Evolutionary conservation across 2,888 invertebrate species (phyloP).

Genomic region (Agriopis aurantiaria): DNA sequence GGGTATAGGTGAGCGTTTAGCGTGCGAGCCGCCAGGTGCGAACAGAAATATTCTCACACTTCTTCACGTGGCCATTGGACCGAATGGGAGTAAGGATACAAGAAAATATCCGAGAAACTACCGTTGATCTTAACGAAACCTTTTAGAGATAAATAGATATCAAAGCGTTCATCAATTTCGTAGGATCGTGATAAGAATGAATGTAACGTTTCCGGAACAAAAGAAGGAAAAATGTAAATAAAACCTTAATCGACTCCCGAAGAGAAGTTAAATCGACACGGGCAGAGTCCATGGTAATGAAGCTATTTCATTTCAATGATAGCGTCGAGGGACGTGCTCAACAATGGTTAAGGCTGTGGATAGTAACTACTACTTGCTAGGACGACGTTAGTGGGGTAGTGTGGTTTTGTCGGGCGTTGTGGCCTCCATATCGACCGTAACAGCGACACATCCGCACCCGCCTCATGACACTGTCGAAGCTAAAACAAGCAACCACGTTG

Average conservation of each 20-base stretch:
- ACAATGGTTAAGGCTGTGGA: conserved; percentile 25
- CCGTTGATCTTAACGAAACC: conserved; percentile 42
- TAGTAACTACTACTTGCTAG: neutral
- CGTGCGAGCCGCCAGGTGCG: conserved; percentile 73
- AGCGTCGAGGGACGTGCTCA: conserved; percentile 30
- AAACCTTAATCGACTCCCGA: conserved; percentile 35
- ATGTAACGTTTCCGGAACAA: conserved; percentile 37
- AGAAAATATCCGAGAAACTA: conserved; percentile 60
- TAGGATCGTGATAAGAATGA: conserved; percentile 47
- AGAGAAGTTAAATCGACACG: conserved; percentile 29
- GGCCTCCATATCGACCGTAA: conserved; percentile 26
- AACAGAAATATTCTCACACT: conserved; percentile 60
- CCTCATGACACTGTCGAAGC: conserved; percentile 4
- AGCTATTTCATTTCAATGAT: conserved; percentile 39
- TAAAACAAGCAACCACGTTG: neutral
- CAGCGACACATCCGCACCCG: conserved; percentile 16
- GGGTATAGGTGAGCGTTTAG: conserved; percentile 66
- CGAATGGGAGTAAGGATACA: conserved; percentile 58
- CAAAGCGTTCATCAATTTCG: conserved; percentile 54
- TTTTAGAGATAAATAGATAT: conserved; percentile 52
- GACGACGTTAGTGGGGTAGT: conserved; percentile 21
- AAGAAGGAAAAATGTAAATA: conserved; percentile 35
- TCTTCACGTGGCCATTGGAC: conserved; percentile 44
- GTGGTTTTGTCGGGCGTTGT: conserved; percentile 23
- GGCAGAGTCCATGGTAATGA: conserved; percentile 27